Percentiles rank a stretch among this genome's conserved stretches.
phyloP scores from a whole-genome alignment of 1,140 invertebrate species.

The Andricus grossulariae region DNA sequence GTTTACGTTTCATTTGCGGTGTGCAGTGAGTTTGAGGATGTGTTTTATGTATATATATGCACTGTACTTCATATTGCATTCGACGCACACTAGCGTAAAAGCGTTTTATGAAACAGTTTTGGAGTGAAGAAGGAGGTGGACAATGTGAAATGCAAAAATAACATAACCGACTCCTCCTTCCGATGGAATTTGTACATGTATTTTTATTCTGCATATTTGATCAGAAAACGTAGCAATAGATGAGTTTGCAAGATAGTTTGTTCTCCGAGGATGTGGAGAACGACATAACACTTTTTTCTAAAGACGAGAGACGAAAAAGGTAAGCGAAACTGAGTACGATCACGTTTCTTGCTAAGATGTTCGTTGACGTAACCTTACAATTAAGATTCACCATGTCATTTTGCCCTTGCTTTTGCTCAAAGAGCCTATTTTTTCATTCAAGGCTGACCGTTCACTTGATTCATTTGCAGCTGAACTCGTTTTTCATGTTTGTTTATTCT shows the following conservation, averaged over 20 bases:
- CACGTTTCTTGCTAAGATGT: background rate
- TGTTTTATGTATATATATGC: too few relatives aligned
- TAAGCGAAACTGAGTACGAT: slow-evolving; percentile 45
- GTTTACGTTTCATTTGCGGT: too few relatives aligned
- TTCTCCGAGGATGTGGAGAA: slow-evolving; percentile 69
- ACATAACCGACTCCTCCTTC: background rate
- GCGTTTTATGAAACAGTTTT: too few relatives aligned
- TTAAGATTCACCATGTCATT: background rate
- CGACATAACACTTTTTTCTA: slow-evolving; percentile 64
- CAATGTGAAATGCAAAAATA: background rate
- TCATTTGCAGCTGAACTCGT: too few relatives aligned
- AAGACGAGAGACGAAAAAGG: slow-evolving; percentile 64
- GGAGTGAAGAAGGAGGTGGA: too few relatives aligned
- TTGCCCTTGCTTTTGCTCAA: background rate
- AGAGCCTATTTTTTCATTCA: slow-evolving; percentile 22
- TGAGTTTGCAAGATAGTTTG: slow-evolving; percentile 67
- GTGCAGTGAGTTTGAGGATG: too few relatives aligned
- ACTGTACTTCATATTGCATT: too few relatives aligned
- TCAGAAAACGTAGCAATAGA: slow-evolving; percentile 51
- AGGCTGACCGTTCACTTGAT: too few relatives aligned
- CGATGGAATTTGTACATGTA: background rate
- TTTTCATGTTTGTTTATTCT: too few relatives aligned
- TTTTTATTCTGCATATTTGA: slow-evolving; percentile 23
- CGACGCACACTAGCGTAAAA: too few relatives aligned
- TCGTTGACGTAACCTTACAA: slow-evolving; percentile 7